Evolutionary conservation across 2,797 vertebrate genomes (phyloP).

Genomic region (Epinephelus coioides): DNA sequence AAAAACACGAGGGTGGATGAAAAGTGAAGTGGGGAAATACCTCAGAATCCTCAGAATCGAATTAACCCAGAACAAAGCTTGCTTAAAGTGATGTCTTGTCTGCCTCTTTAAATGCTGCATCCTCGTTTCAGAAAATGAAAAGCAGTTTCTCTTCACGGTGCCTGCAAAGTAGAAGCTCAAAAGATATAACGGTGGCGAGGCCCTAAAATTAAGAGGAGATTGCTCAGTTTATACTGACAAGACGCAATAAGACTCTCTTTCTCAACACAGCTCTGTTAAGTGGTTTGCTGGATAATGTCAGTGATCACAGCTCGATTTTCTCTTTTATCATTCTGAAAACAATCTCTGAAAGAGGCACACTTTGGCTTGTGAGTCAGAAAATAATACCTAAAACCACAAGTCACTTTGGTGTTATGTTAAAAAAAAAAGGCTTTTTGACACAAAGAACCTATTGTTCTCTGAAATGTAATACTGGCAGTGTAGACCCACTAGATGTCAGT

Average conservation of each 20-base stretch:
- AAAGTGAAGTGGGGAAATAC: background rate
- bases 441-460: slow-evolving; percentile 74
- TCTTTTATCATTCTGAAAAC: slow-evolving; percentile 3
- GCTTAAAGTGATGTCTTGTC: slow-evolving; percentile 13
- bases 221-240: slow-evolving; percentile 13
- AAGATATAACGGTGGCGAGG: background rate
- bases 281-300: slow-evolving; percentile 10
- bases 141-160: slow-evolving; percentile 6
- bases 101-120: background rate
- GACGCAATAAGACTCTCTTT: slow-evolving; percentile 5
- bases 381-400: slow-evolving; percentile 2
- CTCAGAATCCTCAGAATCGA: background rate
- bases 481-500: slow-evolving; percentile 76
- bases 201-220: slow-evolving; percentile 7
- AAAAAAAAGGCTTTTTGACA: slow-evolving; percentile 35
- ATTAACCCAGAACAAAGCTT: slow-evolving; percentile 10
- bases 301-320: background rate
- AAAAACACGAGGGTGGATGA: slow-evolving; percentile 20
- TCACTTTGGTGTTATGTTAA: slow-evolving; percentile 22
- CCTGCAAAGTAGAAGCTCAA: background rate
- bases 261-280: slow-evolving; percentile 15
- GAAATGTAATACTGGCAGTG: background rate
- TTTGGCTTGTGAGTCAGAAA: slow-evolving; percentile 2
- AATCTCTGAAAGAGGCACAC: background rate
- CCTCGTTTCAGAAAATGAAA: slow-evolving; percentile 34